Conservation (phyloP, 2,797 vertebrate species). For the Adrianichthys oophorus region DNA sequence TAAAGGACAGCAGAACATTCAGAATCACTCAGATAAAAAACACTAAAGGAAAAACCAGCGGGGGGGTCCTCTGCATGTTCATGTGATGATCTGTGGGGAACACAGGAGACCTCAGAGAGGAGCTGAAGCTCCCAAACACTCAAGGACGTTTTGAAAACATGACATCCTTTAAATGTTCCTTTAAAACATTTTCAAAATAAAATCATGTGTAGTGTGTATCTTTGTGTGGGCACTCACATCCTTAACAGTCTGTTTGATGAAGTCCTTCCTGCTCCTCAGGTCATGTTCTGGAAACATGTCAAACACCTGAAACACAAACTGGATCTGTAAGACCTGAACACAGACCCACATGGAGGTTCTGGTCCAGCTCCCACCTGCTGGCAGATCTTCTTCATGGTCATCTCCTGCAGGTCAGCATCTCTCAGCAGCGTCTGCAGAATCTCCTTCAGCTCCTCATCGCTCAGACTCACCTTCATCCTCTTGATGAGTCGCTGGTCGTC, state of each 20-base stretch:
- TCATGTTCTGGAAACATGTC: constrained; percentile 90
- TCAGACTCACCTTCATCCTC: constrained; percentile 88
- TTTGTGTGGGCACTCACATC: constrained; percentile 77
- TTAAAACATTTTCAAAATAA: not conserved
- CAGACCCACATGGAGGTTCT: not conserved
- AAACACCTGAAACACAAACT: constrained; percentile 82
- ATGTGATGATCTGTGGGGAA: constrained; percentile 67
- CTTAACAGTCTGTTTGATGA: constrained; percentile 93
- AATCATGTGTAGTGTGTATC: constrained; percentile 1
- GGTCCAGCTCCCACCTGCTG: constrained; percentile 79
- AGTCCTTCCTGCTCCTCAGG: constrained; percentile 87
- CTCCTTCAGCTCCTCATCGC: constrained; percentile 87
- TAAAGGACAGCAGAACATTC: not conserved
- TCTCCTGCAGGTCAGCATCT: constrained; percentile 89
- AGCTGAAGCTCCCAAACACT: too few species aligned
- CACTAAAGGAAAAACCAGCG: too few species aligned
- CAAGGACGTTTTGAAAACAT: too few species aligned
- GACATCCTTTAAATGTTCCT: not conserved
- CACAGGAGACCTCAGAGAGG: not conserved
- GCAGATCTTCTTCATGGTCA: constrained; percentile 97
- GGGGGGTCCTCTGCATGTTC: constrained; percentile 27
- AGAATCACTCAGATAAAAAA: not conserved
- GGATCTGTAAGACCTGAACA: not conserved
- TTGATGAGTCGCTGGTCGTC: constrained; percentile 93
- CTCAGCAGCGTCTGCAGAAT: constrained; percentile 87